A percentile compares a stretch with the other conserved stretches of the same genome.
phyloP scores from a whole-genome alignment of 2,888 invertebrate genomes.

The Calameuta filiformis region DNA sequence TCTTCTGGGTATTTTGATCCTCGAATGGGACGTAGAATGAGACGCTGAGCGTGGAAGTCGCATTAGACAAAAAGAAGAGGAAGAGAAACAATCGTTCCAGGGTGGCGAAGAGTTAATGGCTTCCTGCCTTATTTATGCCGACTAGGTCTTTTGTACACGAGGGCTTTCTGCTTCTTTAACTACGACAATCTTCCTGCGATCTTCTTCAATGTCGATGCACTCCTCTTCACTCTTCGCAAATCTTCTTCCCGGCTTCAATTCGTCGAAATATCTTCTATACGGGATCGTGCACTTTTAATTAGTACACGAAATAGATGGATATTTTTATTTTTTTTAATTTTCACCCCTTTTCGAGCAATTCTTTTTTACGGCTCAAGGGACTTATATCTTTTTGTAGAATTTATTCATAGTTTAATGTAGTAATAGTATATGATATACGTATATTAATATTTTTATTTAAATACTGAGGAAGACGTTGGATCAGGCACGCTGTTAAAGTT shows the following conservation, averaged over 20 bases:
- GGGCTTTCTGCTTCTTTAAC: conserved; percentile 27
- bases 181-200: background rate
- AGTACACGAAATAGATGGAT: background rate
- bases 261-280: background rate
- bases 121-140: conserved; percentile 28
- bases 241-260: background rate
- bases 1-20: conserved; percentile 35
- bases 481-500: conserved; percentile 53
- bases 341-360: background rate
- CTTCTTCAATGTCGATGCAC: background rate
- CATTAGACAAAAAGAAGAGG: background rate
- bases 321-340: background rate
- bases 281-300: background rate
- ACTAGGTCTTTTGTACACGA: conserved; percentile 2
- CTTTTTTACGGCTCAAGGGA: background rate
- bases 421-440: background rate
- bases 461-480: conserved; percentile 55
- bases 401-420: background rate
- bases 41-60: background rate
- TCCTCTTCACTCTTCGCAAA: background rate
- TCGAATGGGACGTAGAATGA: conserved; percentile 13
- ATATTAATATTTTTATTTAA: background rate
- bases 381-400: background rate
- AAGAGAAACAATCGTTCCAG: background rate
- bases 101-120: conserved; percentile 27